Evolutionary conservation across 2,113 vertebrate genomes (phyloP).

Genomic region (Rutilus rutilus): DNA sequence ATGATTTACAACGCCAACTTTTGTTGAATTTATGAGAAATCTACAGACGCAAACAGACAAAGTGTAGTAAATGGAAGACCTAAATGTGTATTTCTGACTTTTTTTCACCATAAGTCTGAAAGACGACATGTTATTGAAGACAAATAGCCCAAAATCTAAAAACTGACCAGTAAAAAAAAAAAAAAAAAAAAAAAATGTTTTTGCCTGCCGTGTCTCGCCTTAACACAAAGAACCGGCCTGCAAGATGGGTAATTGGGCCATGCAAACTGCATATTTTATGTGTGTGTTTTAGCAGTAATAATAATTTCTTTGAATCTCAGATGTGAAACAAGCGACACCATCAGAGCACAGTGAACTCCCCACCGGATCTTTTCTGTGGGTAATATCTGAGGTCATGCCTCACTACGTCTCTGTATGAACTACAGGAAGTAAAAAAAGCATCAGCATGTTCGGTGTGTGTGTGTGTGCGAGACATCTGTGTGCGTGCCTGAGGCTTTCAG

Average conservation of each 20-base stretch:
- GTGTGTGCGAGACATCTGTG: conserved; percentile 24
- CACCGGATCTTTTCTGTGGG: neutral
- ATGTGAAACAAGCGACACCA: neutral
- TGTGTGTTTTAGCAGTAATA: neutral
- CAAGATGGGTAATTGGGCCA: neutral
- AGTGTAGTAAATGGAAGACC: no score
- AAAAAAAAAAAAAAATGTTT: no score
- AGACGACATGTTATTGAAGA: no score
- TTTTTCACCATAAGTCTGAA: no score
- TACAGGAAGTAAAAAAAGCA: neutral
- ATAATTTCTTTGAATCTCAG: neutral
- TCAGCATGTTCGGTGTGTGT: neutral
- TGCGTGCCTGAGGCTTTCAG: conserved; percentile 60
- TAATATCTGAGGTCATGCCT: neutral
- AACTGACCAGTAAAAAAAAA: no score
- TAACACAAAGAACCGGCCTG: neutral
- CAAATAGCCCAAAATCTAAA: no score
- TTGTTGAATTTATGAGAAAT: no score
- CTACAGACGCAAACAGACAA: no score
- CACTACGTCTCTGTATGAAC: neutral
- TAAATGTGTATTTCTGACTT: no score
- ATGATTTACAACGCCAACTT: no score
- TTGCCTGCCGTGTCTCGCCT: no score
- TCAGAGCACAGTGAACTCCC: neutral
- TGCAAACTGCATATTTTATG: neutral